These are phyloP conservation scores for Rhinogobius similis DNA, from an alignment of 2,113 vertebrate species.

Conservation along the genomic window DNA sequence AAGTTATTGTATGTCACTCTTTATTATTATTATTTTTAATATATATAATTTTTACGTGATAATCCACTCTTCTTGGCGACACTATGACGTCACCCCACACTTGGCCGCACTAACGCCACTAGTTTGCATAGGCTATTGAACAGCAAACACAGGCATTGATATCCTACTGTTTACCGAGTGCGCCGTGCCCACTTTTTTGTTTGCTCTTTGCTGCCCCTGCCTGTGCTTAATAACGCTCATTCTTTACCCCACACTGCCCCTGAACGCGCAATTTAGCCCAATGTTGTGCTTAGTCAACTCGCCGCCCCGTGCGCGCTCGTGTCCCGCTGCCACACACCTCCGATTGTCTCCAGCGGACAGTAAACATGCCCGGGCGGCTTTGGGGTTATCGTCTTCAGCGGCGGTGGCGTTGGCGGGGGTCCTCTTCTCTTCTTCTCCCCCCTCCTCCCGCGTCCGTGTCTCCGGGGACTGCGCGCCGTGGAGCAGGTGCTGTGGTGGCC, in stretches of 20 bases:
- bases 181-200: not conserved
- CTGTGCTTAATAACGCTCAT: not conserved
- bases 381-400: constrained; percentile 39
- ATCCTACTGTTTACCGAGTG: not conserved
- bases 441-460: not conserved
- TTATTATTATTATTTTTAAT: no score
- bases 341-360: constrained; percentile 61
- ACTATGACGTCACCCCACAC: not conserved
- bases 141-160: not conserved
- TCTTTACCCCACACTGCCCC: not conserved
- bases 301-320: constrained; percentile 37
- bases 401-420: constrained; percentile 47
- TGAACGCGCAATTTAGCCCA: not conserved
- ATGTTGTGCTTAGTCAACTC: constrained; percentile 5
- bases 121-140: not conserved
- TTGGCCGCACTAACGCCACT: not conserved
- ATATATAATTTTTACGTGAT: no score
- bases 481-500: not conserved
- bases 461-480: constrained; percentile 5
- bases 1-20: no score
- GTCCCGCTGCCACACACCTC: constrained; percentile 20
- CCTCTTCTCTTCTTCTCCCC: constrained; percentile 20
- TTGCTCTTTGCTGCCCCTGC: not conserved
- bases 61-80: not conserved
- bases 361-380: constrained; percentile 66